Evolutionary conservation across 1,140 invertebrate genomes (phyloP).

Genomic region (Sarcophaga bullata): DNA sequence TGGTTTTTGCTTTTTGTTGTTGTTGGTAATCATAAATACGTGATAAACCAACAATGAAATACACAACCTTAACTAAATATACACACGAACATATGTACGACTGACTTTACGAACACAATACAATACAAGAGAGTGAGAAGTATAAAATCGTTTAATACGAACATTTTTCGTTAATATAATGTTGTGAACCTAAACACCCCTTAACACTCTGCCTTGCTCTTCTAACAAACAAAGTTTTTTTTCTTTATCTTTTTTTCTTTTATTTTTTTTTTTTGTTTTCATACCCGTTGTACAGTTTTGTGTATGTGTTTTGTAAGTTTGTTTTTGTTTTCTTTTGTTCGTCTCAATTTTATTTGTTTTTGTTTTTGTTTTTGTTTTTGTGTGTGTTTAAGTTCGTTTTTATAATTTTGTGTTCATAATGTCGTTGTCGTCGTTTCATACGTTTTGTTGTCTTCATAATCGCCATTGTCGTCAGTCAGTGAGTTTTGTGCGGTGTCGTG

Average conservation of each 20-base stretch:
- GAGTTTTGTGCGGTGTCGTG: conserved; percentile 24
- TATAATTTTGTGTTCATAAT: not conserved
- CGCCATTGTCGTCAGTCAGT: conserved; percentile 25
- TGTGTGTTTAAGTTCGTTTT: not conserved
- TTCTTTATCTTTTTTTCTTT: too few species aligned
- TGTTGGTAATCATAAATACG: too few species aligned
- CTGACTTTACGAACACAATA: too few species aligned
- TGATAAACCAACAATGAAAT: too few species aligned
- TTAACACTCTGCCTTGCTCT: not conserved
- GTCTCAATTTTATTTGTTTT: too few species aligned
- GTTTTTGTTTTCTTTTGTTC: too few species aligned
- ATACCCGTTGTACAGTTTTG: too few species aligned
- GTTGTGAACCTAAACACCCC: not conserved
- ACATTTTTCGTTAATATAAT: conserved; percentile 1
- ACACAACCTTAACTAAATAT: too few species aligned
- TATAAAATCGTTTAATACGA: conserved; percentile 7
- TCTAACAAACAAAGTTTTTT: not conserved
- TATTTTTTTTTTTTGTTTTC: too few species aligned
- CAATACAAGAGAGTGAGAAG: not conserved
- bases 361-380: not conserved
- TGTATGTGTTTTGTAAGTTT: too few species aligned
- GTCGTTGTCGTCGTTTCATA: conserved; percentile 23
- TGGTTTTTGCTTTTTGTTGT: too few species aligned
- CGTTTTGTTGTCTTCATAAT: conserved; percentile 26
- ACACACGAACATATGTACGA: too few species aligned